Conservation (phyloP, 2,797 vertebrate genomes). For the Cuniculus paca region DNA sequence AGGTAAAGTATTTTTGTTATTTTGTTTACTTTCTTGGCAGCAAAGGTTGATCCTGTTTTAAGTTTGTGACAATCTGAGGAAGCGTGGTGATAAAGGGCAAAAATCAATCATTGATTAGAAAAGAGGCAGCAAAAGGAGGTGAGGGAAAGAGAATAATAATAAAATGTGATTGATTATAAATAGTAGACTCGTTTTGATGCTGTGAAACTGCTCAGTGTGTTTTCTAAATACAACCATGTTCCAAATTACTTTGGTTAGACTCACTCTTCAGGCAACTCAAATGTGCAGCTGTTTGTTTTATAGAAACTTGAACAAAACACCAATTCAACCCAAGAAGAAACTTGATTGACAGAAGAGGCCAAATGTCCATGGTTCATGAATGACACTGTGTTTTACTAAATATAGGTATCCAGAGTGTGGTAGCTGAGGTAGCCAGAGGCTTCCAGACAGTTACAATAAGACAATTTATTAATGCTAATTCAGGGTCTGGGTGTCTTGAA, state of each 20-base stretch:
- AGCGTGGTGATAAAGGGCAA: background rate
- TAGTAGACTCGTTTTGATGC: background rate
- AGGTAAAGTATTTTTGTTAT: slow-evolving; percentile 82
- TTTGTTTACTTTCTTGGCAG: slow-evolving; percentile 71
- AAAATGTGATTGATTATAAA: background rate
- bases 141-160: background rate
- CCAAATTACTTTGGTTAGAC: slow-evolving; percentile 27
- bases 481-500: background rate
- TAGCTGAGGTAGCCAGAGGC: background rate
- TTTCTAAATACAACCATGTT: background rate
- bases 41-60: slow-evolving; percentile 65
- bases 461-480: slow-evolving; percentile 37
- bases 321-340: slow-evolving; percentile 63
- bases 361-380: slow-evolving; percentile 53
- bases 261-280: slow-evolving; percentile 23
- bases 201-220: background rate
- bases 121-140: background rate
- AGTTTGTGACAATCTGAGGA: slow-evolving; percentile 38
- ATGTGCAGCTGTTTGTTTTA: slow-evolving; percentile 37
- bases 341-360: slow-evolving; percentile 35
- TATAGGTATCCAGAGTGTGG: slow-evolving; percentile 7
- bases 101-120: slow-evolving; percentile 11
- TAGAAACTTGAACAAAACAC: slow-evolving; percentile 46
- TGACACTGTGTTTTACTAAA: slow-evolving; percentile 65
- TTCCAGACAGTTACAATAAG: slow-evolving; percentile 58